phyloP scores from a whole-genome alignment of 2,888 invertebrate species.

The Agonopterix alstromeriana region DNA sequence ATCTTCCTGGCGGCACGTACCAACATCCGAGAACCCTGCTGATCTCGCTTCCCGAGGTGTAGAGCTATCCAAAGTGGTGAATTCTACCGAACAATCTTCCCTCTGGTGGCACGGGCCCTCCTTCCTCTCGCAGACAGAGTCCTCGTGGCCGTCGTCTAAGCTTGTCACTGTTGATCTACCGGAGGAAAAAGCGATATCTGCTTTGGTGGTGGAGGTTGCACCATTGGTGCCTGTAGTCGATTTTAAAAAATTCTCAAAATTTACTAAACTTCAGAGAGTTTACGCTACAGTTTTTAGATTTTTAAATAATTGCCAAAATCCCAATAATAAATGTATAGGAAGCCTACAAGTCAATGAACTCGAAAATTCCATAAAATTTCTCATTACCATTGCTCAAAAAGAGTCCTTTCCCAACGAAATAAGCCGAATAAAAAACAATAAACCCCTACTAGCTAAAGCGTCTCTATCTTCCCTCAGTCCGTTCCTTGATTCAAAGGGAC shows the following conservation, averaged over 20 bases:
- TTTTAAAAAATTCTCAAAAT: not conserved
- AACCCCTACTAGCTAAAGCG: not conserved
- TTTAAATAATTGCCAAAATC: constrained; percentile 2
- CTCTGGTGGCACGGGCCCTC: not conserved
- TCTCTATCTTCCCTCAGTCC: constrained; percentile 7
- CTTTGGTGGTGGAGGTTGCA: constrained; percentile 1
- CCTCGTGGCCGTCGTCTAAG: not conserved
- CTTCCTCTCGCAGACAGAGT: not conserved
- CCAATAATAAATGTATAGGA: not conserved
- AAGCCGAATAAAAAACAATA: not conserved
- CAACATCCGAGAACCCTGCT: not conserved
- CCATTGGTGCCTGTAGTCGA: not conserved
- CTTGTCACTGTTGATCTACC: not conserved
- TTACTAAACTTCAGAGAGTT: not conserved
- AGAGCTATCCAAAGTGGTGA: not conserved
- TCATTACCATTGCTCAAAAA: constrained; percentile 1
- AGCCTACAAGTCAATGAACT: not conserved
- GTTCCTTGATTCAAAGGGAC: constrained; percentile 6
- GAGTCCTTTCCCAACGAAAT: not conserved
- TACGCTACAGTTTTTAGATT: constrained; percentile 1
- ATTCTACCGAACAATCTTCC: not conserved
- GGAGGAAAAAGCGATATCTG: not conserved
- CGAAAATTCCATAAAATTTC: not conserved
- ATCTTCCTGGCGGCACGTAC: not conserved
- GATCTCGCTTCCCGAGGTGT: not conserved